Evolutionary conservation across 1,140 invertebrate species (phyloP).

Genomic region (Cotesia vestalis): DNA sequence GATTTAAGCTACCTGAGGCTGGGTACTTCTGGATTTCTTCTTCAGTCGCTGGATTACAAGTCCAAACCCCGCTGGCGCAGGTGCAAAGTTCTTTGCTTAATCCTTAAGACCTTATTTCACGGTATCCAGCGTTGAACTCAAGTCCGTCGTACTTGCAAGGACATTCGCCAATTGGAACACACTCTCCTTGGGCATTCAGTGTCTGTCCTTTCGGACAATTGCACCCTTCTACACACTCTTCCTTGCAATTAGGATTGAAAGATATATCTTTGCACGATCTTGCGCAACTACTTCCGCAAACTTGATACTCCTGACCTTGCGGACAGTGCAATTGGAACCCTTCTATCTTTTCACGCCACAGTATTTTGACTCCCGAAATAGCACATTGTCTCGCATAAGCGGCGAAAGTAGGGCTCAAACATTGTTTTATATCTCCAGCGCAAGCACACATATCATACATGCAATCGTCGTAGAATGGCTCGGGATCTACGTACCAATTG

Average conservation of each 20-base stretch:
- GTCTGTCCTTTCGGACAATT: conserved; percentile 83
- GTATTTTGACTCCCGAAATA: conserved; percentile 72
- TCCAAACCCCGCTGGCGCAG: conserved; percentile 77
- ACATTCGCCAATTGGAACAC: conserved; percentile 80
- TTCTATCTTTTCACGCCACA: conserved; percentile 81
- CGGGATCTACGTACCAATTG: conserved; percentile 80
- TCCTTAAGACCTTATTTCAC: conserved; percentile 74
- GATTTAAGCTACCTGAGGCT: conserved; percentile 68
- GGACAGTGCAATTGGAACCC: conserved; percentile 83
- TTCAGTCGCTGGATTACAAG: conserved; percentile 72
- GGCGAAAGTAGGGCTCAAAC: conserved; percentile 82
- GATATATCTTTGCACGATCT: conserved; percentile 56
- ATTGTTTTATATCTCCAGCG: conserved; percentile 70
- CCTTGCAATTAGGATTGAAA: conserved; percentile 63
- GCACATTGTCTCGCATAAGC: conserved; percentile 85
- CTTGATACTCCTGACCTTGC: conserved; percentile 79
- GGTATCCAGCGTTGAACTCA: conserved; percentile 78
- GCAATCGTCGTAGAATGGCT: conserved; percentile 81
- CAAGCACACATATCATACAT: conserved; percentile 89
- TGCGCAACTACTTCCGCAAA: conserved; percentile 70
- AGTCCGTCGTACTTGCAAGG: conserved; percentile 78
- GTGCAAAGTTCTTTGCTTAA: conserved; percentile 76
- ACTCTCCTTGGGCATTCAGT: conserved; percentile 75
- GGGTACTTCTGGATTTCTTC: conserved; percentile 73
- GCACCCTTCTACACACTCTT: conserved; percentile 86